Base-by-base conservation (phyloP, 2,113 vertebrate genomes). In the Murina feae region DNA sequence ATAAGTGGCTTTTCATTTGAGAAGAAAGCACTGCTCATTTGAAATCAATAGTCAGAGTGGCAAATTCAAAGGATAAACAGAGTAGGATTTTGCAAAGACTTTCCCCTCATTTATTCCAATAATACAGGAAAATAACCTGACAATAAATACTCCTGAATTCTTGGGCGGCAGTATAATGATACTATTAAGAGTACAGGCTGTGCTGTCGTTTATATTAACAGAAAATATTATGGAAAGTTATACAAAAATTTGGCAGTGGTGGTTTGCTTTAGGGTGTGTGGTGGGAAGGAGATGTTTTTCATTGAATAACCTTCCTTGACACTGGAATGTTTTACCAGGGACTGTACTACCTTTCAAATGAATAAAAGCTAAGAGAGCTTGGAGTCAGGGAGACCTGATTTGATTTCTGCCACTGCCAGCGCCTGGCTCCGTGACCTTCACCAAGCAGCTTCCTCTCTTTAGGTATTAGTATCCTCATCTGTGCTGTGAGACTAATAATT, bases 301-400 rank as follows among this genome's bases (percentile, higher is more conserved):
- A 84, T 42, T 35, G 25, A 71, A 39, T 68, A 76, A 82, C 13
- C 18, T 76, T 90, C 30, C 58, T 1, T 20, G 20, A 39, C 69
- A 88, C 71, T 69, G 65, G 39, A 53, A 47, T 53, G 39, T 60
- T 78, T 63, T 92, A 66, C 53, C 37, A 78, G 39, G 9, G 30
- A 58, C 44, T 72, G 6, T n/a, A 78, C 25, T n/a, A 47, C 35
- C 35, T 90, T 84, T 85, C 71, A 90, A 58, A 75, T 66, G 81
- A 93, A 84, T n/a, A 51, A 71, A 91, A 83, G 18, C 66, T 84
- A 92, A 88, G 30, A 68, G 30, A 93, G 89, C 23, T 18, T 60
- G 28, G 32, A 89, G 53, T 85, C 25, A 32, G 4, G 12, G 49
- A 69, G 37, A 23, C 2, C n/a, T 3, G 20, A 49, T 55, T 63